Evolutionary conservation across 1,140 invertebrate genomes (phyloP), one percentile per base, ranked within the genome.

Genomic region (Cotesia chilonis): DNA sequence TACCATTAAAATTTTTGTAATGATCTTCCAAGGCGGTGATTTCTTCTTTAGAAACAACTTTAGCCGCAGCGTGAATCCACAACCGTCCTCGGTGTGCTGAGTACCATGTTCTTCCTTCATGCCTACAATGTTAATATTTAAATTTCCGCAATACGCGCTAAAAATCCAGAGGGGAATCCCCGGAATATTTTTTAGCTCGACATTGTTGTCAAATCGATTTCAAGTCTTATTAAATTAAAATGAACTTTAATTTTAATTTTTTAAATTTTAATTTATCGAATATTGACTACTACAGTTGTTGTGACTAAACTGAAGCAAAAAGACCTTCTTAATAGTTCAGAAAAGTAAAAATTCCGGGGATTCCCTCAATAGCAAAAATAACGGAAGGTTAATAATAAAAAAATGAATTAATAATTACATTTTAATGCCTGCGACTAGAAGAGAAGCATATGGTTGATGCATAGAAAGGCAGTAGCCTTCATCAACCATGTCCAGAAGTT

Each of bases 381-480:
- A 2, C 5, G 36, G 3, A 20, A 28, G n/a, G 4, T 28, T 3
- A 35, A 36, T 5, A 17, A 17, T 67, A 20, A 12, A 55, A 57
- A 6, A 60, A 20, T 57, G 66, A 66, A 57, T 88, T 87, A 47
- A 47, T 84, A 28, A 28, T 28, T 28, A 97, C 95, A 89, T 90
- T 90, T 98, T 99, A 72, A 98, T 98, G 65, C 96, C 97, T 28
- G 91, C 89, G 3, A 98, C 90, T 0, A 99, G 87, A 20, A 99
- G 87, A 1, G 95, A 96, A 6, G 97, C 98, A 91, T 94, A 98
- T 0, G 98, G 98, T 81, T 99, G 97, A 87, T 97, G 96, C 92
- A 99, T 93, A 79, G 95, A 97, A 4, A 99, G 85, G 86, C 97
- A 98, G 75, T 92, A 87, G 1, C 96, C 96, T 77, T 92, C 88